A percentile compares a stretch with the other conserved stretches of the same genome.
Conservation (phyloP, 2,888 invertebrate species). For the Anarsia innoxiella region DNA sequence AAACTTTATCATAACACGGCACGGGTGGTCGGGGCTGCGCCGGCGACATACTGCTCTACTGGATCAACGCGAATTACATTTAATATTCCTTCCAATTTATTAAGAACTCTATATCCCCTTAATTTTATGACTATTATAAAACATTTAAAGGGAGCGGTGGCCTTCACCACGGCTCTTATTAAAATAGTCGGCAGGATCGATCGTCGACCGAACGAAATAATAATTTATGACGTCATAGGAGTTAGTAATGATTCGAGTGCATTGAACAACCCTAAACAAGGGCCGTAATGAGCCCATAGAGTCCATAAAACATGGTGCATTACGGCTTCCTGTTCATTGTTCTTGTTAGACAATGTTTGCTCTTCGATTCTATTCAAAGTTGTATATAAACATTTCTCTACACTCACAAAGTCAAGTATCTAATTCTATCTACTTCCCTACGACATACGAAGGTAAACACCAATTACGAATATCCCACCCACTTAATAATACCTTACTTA, state of each 20-base stretch:
- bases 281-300: slow-evolving; percentile 3
- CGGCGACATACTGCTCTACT: slow-evolving; percentile 34
- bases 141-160: too few relatives aligned
- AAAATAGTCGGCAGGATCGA: slow-evolving; percentile 40
- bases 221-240: slow-evolving; percentile 51
- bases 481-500: too few relatives aligned
- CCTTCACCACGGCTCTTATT: too few relatives aligned
- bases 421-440: too few relatives aligned
- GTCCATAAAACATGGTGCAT: not conserved
- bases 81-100: slow-evolving; percentile 29
- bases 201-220: slow-evolving; percentile 42
- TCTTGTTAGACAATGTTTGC: slow-evolving; percentile 3
- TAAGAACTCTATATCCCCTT: slow-evolving; percentile 34
- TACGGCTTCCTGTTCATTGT: slow-evolving; percentile 10
- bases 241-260: slow-evolving; percentile 28
- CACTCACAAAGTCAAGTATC: too few relatives aligned
- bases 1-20: slow-evolving; percentile 37
- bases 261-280: slow-evolving; percentile 26
- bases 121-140: too few relatives aligned
- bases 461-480: too few relatives aligned
- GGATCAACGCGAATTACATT: slow-evolving; percentile 13
- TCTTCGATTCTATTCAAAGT: not conserved
- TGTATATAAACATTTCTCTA: slow-evolving; percentile 2
- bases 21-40: slow-evolving; percentile 55
- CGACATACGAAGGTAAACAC: too few relatives aligned